Conservation (phyloP, 2,113 vertebrate genomes). For the Colossoma macropomum region DNA sequence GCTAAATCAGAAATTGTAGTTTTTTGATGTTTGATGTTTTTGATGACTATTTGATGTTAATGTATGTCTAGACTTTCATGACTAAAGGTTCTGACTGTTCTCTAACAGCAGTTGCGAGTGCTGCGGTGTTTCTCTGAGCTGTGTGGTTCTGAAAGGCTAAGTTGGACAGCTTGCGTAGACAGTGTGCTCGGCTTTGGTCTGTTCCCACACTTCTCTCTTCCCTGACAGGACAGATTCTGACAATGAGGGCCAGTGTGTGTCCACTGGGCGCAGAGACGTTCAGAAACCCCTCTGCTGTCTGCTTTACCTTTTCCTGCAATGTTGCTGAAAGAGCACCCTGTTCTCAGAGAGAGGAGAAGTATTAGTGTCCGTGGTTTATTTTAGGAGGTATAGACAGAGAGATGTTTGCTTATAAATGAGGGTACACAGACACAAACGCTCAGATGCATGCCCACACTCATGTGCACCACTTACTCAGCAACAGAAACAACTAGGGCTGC, state of each 20-base stretch:
- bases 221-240: conserved; percentile 43
- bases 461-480: not conserved
- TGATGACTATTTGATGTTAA: too few relatives aligned
- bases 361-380: conserved; percentile 18
- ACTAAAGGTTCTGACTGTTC: too few relatives aligned
- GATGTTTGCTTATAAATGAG: not conserved
- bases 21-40: too few relatives aligned
- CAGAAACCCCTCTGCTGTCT: conserved; percentile 42
- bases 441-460: not conserved
- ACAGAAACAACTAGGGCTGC: not conserved
- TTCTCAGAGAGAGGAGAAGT: conserved; percentile 45
- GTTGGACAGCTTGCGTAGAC: conserved; percentile 38
- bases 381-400: conserved; percentile 15
- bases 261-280: conserved; percentile 37
- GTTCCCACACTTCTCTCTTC: conserved; percentile 68
- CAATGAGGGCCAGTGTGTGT: conserved; percentile 66
- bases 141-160: conserved; percentile 18
- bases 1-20: too few relatives aligned
- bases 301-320: conserved; percentile 46
- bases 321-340: conserved; percentile 58
- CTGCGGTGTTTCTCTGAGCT: not conserved
- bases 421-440: not conserved
- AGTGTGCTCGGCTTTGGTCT: conserved; percentile 32
- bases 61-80: too few relatives aligned
- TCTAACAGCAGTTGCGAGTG: not conserved